phyloP scores from a whole-genome alignment of 2,113 vertebrate species.

The Rallus limicola region DNA sequence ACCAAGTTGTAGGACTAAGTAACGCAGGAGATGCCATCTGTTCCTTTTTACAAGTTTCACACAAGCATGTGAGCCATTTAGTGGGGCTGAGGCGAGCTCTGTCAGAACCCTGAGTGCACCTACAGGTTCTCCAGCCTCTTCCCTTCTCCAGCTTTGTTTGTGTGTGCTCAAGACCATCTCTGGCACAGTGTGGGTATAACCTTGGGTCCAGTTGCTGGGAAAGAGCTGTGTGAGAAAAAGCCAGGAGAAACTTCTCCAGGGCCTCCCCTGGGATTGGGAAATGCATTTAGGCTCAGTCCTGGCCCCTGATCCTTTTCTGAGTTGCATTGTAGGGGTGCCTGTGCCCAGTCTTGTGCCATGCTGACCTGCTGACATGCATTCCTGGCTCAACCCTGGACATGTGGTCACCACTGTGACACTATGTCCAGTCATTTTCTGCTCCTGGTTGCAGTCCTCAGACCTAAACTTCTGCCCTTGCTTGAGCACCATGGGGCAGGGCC shows the following conservation, averaged over 20 bases:
- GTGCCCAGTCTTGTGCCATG: not conserved
- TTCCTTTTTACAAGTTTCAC: not conserved
- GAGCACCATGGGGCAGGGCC: too few relatives aligned
- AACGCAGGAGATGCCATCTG: not conserved
- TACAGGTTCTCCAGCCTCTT: not conserved
- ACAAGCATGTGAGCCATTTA: not conserved
- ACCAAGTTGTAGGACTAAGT: not conserved
- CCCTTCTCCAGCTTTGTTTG: not conserved
- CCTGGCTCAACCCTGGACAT: not conserved
- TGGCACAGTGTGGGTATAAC: not conserved
- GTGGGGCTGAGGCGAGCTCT: not conserved
- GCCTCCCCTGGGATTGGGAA: not conserved
- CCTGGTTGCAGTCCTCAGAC: not conserved
- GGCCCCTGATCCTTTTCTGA: not conserved
- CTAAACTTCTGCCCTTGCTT: not conserved
- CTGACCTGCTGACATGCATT: not conserved
- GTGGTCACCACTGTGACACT: not conserved
- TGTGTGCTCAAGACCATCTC: not conserved
- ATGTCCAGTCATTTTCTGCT: not conserved
- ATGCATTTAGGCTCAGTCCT: not conserved
- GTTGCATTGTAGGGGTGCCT: not conserved
- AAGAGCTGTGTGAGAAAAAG: not conserved
- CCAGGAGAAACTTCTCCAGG: rapidly evolving
- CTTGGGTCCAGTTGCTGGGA: not conserved
- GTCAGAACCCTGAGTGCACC: not conserved